phyloP scores from a whole-genome alignment of 2,888 invertebrate species.

The Trichacis sp. region DNA sequence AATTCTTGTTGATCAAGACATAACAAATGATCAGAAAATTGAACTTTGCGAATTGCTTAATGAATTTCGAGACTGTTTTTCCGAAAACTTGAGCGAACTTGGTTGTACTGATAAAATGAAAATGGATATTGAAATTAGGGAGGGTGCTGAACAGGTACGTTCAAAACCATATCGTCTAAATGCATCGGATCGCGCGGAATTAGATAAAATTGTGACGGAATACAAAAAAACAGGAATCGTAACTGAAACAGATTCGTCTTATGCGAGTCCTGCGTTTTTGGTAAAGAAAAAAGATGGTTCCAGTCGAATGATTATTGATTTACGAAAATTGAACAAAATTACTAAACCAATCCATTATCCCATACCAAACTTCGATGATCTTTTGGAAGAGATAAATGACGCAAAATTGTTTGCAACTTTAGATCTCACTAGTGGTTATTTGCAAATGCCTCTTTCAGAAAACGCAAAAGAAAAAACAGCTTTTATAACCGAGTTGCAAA shows the following conservation, averaged over 20 bases:
- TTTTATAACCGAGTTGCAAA: slow-evolving; percentile 23
- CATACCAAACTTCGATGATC: slow-evolving; percentile 25
- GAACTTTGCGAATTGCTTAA: slow-evolving; percentile 10
- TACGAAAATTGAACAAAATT: slow-evolving; percentile 12
- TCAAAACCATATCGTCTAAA: slow-evolving; percentile 29
- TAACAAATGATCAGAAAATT: slow-evolving; percentile 4
- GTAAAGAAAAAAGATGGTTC: slow-evolving; percentile 28
- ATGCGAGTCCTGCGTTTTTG: slow-evolving; percentile 30
- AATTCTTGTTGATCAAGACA: background rate
- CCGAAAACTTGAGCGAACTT: slow-evolving; percentile 8
- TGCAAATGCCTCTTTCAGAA: slow-evolving; percentile 22
- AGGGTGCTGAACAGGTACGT: slow-evolving; percentile 1
- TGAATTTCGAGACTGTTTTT: slow-evolving; percentile 15
- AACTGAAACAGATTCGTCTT: slow-evolving; percentile 22
- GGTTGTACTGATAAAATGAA: slow-evolving; percentile 13
- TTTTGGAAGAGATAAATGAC: slow-evolving; percentile 8
- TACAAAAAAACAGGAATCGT: slow-evolving; percentile 27
- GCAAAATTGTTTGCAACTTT: slow-evolving; percentile 16
- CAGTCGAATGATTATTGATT: slow-evolving; percentile 29
- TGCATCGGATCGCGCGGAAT: slow-evolving; percentile 13
- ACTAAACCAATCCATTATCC: slow-evolving; percentile 15
- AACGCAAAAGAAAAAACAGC: slow-evolving; percentile 20
- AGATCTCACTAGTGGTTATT: slow-evolving; percentile 21
- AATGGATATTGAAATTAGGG: slow-evolving; percentile 30
- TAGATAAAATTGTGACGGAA: slow-evolving; percentile 3